Evolutionary conservation across 2,888 invertebrate species (phyloP).

Genomic region (Bellardia bayeri): DNA sequence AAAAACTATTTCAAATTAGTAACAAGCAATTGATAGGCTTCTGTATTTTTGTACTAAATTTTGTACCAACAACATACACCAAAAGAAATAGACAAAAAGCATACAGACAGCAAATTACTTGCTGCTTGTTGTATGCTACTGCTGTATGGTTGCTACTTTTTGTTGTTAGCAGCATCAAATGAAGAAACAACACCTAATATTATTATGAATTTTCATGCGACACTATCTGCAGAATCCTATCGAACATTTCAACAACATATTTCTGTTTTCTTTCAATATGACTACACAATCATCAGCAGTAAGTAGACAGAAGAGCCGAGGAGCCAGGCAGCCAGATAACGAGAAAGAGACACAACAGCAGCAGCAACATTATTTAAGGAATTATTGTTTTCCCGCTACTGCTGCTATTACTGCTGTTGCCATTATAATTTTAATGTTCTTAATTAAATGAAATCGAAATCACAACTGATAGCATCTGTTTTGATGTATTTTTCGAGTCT

Average conservation of each 20-base stretch:
- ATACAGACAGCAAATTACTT: neutral
- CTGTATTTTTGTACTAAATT: conserved; percentile 37
- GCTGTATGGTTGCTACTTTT: conserved; percentile 25
- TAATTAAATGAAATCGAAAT: conserved; percentile 65
- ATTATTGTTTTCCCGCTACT: conserved; percentile 21
- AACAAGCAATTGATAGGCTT: conserved; percentile 58
- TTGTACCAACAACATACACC: too few species aligned
- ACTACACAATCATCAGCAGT: conserved; percentile 10
- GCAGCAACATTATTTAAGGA: neutral
- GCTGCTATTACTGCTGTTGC: conserved; percentile 22
- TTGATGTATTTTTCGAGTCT: conserved; percentile 53
- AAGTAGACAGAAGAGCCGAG: neutral
- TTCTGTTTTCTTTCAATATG: neutral
- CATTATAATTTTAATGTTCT: conserved; percentile 57
- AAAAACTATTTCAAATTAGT: conserved; percentile 33
- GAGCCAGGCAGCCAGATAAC: conserved; percentile 34
- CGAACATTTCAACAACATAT: conserved; percentile 69
- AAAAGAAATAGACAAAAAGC: neutral
- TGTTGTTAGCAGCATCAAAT: conserved; percentile 57
- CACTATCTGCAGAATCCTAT: conserved; percentile 67
- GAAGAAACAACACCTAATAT: conserved; percentile 56
- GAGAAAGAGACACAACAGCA: conserved; percentile 15
- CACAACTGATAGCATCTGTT: conserved; percentile 57
- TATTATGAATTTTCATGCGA: conserved; percentile 60
- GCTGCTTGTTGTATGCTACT: neutral